These are phyloP conservation scores for Charanyca ferruginea DNA, from an alignment of 2,888 invertebrate species.

Conservation along the genomic window DNA sequence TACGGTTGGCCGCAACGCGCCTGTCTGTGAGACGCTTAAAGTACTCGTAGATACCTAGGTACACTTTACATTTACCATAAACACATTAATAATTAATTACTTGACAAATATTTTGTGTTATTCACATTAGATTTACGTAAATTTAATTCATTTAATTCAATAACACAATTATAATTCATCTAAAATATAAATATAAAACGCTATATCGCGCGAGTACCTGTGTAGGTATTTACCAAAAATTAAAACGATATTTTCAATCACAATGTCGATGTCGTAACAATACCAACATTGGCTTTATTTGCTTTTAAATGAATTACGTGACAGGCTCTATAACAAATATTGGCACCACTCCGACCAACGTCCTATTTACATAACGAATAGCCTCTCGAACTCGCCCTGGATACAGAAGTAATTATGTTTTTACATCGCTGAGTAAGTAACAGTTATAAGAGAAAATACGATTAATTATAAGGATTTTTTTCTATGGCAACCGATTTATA, in stretches of 20 bases:
- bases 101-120: too few species aligned
- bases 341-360: constrained; percentile 27
- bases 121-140: too few species aligned
- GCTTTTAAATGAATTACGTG: constrained; percentile 35
- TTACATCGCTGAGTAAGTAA: constrained; percentile 39
- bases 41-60: too few species aligned
- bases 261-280: constrained; percentile 8
- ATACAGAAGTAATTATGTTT: constrained; percentile 38
- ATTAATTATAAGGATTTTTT: constrained; percentile 24
- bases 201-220: not conserved
- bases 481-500: constrained; percentile 11
- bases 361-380: constrained; percentile 34
- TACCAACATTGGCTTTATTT: constrained; percentile 38
- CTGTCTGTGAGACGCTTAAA: too few species aligned
- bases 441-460: constrained; percentile 13
- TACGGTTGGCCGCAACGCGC: too few species aligned
- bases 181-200: not conserved
- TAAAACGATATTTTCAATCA: constrained; percentile 8
- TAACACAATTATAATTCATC: too few species aligned
- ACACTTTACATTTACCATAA: not conserved
- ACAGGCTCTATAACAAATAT: constrained; percentile 30
- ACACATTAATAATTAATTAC: not conserved
- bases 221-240: not conserved
- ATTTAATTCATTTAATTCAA: too few species aligned
- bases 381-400: constrained; percentile 33